Percentiles rank a stretch among this genome's conserved stretches.
Evolutionary conservation across 2,888 invertebrate genomes (phyloP).

Genomic region (Drosophila atroscutellata): DNA sequence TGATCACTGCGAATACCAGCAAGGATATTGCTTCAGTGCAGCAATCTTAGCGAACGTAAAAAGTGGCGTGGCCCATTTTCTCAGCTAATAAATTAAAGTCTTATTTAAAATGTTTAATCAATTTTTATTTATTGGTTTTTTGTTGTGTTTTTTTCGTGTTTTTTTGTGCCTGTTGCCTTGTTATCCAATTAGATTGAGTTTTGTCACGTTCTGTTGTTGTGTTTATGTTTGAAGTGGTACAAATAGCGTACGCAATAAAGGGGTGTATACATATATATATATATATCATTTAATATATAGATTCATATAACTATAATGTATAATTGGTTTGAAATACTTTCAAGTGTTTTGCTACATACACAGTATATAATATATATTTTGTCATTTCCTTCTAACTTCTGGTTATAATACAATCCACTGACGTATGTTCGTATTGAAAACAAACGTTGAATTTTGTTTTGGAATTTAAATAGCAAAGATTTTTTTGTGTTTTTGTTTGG

Average conservation of each 20-base stretch:
- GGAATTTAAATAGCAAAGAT: conserved; percentile 43
- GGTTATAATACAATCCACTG: conserved; percentile 21
- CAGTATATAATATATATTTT: conserved; percentile 37
- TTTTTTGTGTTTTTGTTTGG: conserved; percentile 18
- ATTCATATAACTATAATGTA: conserved; percentile 64
- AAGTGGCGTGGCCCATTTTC: neutral
- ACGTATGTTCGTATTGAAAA: conserved; percentile 14
- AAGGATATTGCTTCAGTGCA: neutral
- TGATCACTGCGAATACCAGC: neutral
- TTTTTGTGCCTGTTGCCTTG: conserved; percentile 55
- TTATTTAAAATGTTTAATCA: conserved; percentile 37
- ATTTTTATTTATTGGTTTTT: conserved; percentile 60
- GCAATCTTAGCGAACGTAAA: neutral
- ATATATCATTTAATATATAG: conserved; percentile 48
- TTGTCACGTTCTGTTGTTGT: conserved; percentile 60
- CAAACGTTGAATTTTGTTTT: conserved; percentile 20
- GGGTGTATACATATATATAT: conserved; percentile 62
- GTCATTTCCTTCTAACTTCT: conserved; percentile 43
- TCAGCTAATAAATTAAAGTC: neutral
- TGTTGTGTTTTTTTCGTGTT: conserved; percentile 38
- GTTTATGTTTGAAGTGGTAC: conserved; percentile 54
- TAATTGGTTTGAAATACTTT: conserved; percentile 73
- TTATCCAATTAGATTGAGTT: conserved; percentile 74
- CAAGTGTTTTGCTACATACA: conserved; percentile 56
- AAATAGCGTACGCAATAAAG: conserved; percentile 63